Evolutionary conservation across 2,113 vertebrate species (phyloP).

Genomic region (Macquaria ambigua): DNA sequence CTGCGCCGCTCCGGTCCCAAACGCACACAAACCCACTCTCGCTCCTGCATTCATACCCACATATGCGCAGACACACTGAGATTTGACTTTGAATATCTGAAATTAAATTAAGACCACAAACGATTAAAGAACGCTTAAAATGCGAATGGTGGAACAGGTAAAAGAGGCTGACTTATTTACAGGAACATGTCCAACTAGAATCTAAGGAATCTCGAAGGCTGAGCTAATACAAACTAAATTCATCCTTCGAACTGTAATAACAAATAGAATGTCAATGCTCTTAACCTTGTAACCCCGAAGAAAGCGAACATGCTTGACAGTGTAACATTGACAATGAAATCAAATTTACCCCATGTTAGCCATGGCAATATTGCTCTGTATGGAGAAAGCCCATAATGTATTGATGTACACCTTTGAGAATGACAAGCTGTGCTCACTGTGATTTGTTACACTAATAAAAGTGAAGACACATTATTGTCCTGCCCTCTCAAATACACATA

Average conservation of each 20-base stretch:
- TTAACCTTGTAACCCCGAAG: conserved; percentile 68
- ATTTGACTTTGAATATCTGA: not conserved
- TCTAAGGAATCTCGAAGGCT: not conserved
- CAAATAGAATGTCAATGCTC: conserved; percentile 62
- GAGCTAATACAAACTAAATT: conserved; percentile 15
- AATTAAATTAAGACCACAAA: not conserved
- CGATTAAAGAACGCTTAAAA: not conserved
- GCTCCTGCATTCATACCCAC: not conserved
- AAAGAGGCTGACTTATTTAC: not conserved
- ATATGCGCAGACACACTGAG: not conserved
- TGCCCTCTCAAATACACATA: conserved; percentile 70
- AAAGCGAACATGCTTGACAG: conserved; percentile 61
- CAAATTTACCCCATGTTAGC: conserved; percentile 76
- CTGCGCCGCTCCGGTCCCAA: conserved; percentile 57
- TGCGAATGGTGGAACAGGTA: not conserved
- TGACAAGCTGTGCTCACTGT: conserved; percentile 79
- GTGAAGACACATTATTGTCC: conserved; percentile 76
- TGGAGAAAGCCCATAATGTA: conserved; percentile 68
- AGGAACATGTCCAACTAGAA: not conserved
- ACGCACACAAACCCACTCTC: conserved; percentile 41
- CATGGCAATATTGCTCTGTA: conserved; percentile 73
- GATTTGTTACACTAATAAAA: conserved; percentile 85
- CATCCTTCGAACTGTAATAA: conserved; percentile 40
- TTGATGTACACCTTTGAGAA: conserved; percentile 78
- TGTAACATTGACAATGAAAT: conserved; percentile 73